Evolutionary conservation across 1,140 invertebrate species (phyloP), one percentile per base, ranked within the genome.

Genomic region (Drosophila cardini): DNA sequence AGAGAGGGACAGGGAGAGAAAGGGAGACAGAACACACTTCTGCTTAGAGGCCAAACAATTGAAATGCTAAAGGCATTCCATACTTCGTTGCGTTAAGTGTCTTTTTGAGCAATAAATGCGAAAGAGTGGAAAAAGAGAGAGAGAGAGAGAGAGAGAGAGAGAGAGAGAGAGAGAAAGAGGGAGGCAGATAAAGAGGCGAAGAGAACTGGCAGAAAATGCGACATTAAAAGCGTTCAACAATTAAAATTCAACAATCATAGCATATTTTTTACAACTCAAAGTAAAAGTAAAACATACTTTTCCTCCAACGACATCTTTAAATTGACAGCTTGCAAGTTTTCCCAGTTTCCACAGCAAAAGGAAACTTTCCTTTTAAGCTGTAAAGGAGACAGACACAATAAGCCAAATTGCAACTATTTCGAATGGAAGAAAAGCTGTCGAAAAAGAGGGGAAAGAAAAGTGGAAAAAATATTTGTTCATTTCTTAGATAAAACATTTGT

Each of bases 211-310:
- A 10, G 8, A 5, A 56, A 52, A 43, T 16, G 21, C 30, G 55
- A 36, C 34, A 48, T 61, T 52, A 63, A 63, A 11, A 3, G 45
- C n/a, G 56, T 16, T 32, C 5, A 73, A 50, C 71, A 73, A 73
- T 73, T 73, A 73, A 73, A 73, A 73, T 73, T 73, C 64, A 73
- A 69, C 56, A 61, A 61, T 61, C 48, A 61, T 56, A 40, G 64
- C 64, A 43, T 45, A 55, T 40, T 34, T 56, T 55, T 45, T 10
- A 26, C 8, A 48, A 26, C 13, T 38, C 26, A 45, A 32, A 36
- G 36, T 36, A 56, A 56, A 56, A 5, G 15, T 9, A 38, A 58
- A 68, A 34, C 21, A 46, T 57, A 18, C 40, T 56, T 18, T 36
- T 18, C 34, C 34, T 32, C 15, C 15, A n/a, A 18, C 38, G 10